Evolutionary conservation across 2,888 invertebrate species (phyloP).

Genomic region (Cenopis cana): DNA sequence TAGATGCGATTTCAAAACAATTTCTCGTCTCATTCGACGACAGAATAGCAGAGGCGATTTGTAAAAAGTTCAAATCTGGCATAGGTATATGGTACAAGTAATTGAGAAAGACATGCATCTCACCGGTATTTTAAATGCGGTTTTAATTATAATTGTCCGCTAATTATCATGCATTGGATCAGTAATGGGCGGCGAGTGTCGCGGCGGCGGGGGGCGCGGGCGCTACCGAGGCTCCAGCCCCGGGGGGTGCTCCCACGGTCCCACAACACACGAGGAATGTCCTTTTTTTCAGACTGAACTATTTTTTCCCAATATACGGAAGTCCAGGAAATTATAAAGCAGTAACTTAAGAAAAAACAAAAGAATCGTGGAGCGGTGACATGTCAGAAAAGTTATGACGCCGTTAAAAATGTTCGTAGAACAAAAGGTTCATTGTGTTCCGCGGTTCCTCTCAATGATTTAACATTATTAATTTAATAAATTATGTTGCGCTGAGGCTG

Average conservation of each 20-base stretch:
- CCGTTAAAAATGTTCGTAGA: constrained; percentile 22
- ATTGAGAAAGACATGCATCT: constrained; percentile 25
- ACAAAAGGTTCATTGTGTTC: constrained; percentile 14
- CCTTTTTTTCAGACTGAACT: constrained; percentile 49
- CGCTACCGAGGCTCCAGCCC: constrained; percentile 58
- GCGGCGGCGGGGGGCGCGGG: constrained; percentile 59
- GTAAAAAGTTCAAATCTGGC: neutral
- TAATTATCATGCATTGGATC: constrained; percentile 48
- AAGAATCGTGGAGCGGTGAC: constrained; percentile 19
- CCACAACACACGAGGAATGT: constrained; percentile 53
- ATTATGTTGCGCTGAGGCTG: constrained; percentile 13
- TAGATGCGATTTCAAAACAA: neutral
- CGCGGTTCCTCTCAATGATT: constrained; percentile 1
- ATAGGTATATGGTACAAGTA: constrained; percentile 6
- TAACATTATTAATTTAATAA: constrained; percentile 22
- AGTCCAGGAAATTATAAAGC: constrained; percentile 51
- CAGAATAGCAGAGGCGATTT: neutral
- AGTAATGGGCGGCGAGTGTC: constrained; percentile 59
- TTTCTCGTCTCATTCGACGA: neutral
- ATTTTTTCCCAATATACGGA: constrained; percentile 57
- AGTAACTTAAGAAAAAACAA: constrained; percentile 42
- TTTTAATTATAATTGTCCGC: constrained; percentile 47
- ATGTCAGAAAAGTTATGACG: constrained; percentile 46
- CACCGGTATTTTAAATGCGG: constrained; percentile 41
- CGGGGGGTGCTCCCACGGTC: constrained; percentile 57